Evolutionary conservation across 1,140 invertebrate genomes (phyloP).

Genomic region (Eurosta solidaginis): DNA sequence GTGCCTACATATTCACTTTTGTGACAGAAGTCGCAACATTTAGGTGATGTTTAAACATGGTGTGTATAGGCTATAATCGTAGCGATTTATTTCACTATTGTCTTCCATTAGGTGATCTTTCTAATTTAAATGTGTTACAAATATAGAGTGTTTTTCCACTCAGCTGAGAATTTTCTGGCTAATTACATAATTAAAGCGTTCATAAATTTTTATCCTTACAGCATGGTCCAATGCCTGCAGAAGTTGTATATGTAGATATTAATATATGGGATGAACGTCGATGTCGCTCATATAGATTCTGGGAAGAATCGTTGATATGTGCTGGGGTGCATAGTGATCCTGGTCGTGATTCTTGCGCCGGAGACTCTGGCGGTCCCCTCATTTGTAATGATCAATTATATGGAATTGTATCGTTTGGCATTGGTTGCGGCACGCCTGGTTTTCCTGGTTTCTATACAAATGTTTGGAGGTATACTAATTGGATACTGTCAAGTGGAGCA

Average conservation of each 20-base stretch:
- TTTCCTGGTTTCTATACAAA: constrained; percentile 76
- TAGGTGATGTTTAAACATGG: no score
- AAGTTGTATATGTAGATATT: background rate
- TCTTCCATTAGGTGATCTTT: no score
- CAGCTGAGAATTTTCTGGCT: no score
- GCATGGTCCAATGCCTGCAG: background rate
- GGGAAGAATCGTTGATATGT: constrained; percentile 37
- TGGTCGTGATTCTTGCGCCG: constrained; percentile 46
- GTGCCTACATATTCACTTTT: no score
- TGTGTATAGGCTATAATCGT: no score
- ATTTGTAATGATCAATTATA: constrained; percentile 45
- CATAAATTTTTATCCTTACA: background rate
- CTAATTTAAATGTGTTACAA: no score
- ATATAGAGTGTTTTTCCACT: background rate
- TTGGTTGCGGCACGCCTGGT: constrained; percentile 67
- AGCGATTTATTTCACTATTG: no score
- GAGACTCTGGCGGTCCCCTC: constrained; percentile 50
- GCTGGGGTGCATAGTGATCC: constrained; percentile 36
- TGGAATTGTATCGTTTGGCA: constrained; percentile 73
- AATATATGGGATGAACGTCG: background rate
- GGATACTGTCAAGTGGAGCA: constrained; percentile 47
- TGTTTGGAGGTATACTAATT: constrained; percentile 65
- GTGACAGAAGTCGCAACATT: no score
- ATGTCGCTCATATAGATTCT: background rate
- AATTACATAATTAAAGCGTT: background rate